phyloP scores from a whole-genome alignment of 2,888 invertebrate species.

The Cosmia pyralina region DNA sequence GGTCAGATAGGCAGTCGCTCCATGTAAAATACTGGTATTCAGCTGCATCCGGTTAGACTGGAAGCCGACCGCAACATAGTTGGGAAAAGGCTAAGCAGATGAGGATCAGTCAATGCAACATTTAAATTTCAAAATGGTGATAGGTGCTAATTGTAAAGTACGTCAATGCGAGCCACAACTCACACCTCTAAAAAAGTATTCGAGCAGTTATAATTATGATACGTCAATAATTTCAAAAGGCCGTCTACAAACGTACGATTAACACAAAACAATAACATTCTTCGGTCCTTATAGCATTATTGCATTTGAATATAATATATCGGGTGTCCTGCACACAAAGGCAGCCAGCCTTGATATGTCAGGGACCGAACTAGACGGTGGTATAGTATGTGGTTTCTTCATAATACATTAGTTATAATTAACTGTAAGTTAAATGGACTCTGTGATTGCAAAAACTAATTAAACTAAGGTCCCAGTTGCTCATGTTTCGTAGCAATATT shows the following conservation, averaged over 20 bases:
- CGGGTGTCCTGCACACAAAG: constrained; percentile 62
- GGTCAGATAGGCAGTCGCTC: too few species aligned
- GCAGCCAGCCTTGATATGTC: constrained; percentile 71
- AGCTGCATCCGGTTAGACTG: too few species aligned
- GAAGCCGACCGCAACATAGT: too few species aligned
- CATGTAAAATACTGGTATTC: too few species aligned
- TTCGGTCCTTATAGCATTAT: constrained; percentile 70
- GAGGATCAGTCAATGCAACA: neutral
- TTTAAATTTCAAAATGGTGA: neutral
- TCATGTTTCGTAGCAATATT: constrained; percentile 7
- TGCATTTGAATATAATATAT: constrained; percentile 80
- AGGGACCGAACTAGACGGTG: constrained; percentile 65
- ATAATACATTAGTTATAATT: constrained; percentile 40
- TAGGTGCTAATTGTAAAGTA: neutral
- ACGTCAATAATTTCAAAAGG: constrained; percentile 22
- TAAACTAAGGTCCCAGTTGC: constrained; percentile 17
- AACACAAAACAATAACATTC: constrained; percentile 78
- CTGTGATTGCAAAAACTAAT: constrained; percentile 41
- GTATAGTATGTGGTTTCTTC: constrained; percentile 40
- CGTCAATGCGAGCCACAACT: constrained; percentile 6
- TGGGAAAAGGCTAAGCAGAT: too few species aligned
- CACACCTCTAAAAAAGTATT: constrained; percentile 13
- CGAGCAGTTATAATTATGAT: constrained; percentile 18
- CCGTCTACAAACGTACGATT: constrained; percentile 37
- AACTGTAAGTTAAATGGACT: constrained; percentile 17